Evolutionary conservation across 2,888 invertebrate species (phyloP).

Genomic region (Drosophila fungiperda): DNA sequence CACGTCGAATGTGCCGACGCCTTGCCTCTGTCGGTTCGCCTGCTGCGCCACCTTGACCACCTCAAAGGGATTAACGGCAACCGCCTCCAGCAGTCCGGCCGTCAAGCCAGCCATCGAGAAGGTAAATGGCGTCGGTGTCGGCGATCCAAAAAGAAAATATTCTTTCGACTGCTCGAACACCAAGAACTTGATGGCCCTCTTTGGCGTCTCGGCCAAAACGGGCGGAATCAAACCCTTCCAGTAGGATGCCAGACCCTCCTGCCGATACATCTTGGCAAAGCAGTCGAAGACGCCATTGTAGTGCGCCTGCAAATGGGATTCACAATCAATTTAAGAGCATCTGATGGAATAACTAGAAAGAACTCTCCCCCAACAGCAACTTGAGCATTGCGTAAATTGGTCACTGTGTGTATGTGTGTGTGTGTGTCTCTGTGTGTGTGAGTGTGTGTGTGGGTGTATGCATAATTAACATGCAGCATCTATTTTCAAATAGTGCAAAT

Average conservation of each 20-base stretch:
- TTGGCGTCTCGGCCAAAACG: conserved; percentile 97
- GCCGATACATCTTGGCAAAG: conserved; percentile 93
- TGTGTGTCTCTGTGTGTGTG: background rate
- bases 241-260: conserved; percentile 93
- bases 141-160: conserved; percentile 92
- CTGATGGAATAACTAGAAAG: background rate
- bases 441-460: background rate
- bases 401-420: background rate
- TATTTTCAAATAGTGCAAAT: conserved; percentile 45
- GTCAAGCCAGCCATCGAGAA: conserved; percentile 94
- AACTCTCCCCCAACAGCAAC: background rate
- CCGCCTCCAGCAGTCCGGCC: conserved; percentile 96
- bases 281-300: conserved; percentile 94
- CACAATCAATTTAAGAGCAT: background rate
- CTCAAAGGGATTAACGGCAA: conserved; percentile 97
- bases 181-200: conserved; percentile 96
- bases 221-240: conserved; percentile 98
- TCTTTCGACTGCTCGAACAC: conserved; percentile 97
- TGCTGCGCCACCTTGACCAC: conserved; percentile 97
- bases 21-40: conserved; percentile 88
- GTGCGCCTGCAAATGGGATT: conserved; percentile 81
- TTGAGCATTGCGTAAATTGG: conserved; percentile 11
- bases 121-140: conserved; percentile 92
- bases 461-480: conserved; percentile 27
- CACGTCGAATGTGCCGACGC: conserved; percentile 91